Evolutionary conservation across 35 echinoderm and acorn worm genomes (phyloP), one percentile per base, ranked within the genome.

Genomic region (Hemicentrotus pulcherrimus): DNA sequence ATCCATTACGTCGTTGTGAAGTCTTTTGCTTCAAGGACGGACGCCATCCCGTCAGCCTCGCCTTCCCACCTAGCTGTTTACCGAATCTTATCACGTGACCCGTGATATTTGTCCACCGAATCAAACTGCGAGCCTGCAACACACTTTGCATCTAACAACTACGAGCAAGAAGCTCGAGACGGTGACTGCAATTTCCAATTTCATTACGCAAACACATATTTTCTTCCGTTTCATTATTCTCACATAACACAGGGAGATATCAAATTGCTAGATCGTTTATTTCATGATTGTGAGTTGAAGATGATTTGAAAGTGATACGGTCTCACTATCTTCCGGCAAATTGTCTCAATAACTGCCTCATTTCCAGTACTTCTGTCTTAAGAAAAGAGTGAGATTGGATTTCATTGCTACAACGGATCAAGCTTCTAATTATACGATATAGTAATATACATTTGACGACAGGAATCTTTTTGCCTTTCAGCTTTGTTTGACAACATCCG

Each of bases 111-210:
- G 65, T 22, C 65, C 19, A 78, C 65, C 65, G 28, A 78, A 78
- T 78, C 65, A n/a, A 78, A 18, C 22, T 78, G 18, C 65, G n/a
- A 78, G 65, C 65, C 19, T 6, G 19, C 65, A n/a, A 22, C 65
- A 78, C 65, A 28, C 15, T 78, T 78, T 78, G 28, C 65, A 78
- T n/a, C 65, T 7, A 78, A 70, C 18, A 28, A 78, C 65, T 78
- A 78, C 65, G n/a, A 24, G 65, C 19, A 78, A 28, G 65, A 28
- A 78, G n/a, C 65, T 22, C 7, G 65, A 78, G 65, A 22, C 24
- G 28, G 65, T 78, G 65, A 78, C 65, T 28, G 65, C 65, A 78
- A 78, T 78, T 78, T 78, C 65, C 65, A 78, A 78, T 78, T 78
- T 78, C 65, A 78, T 78, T 78, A 78, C 22, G 65, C 65, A 78